Base-by-base conservation (phyloP, 2,888 invertebrate species). In the Lottia gigantea region DNA sequence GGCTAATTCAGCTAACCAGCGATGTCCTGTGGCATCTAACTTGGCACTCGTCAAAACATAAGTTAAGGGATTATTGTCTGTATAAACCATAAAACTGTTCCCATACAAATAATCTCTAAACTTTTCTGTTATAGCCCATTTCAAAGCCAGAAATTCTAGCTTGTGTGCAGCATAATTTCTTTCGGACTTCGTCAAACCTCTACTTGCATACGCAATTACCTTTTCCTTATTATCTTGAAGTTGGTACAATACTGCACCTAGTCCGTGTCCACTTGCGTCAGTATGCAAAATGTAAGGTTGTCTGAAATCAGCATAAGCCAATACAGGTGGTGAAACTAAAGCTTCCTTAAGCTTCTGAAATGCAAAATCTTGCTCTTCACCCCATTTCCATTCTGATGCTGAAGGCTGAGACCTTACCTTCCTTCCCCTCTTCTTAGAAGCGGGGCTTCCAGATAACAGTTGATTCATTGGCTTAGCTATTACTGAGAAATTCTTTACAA, bases 131-230 rank as follows among this genome's bases (percentile, higher is more conserved):
- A 72, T 46, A 15, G 72, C 71, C 72, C 75, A 77, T 47, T 74
- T 76, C 12, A 77, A 67, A 16, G 63, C 68, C 15, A 76, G 62
- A 66, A 70, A 76, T 70, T 75, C 72, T 31, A 75, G 46, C 62
- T 75, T 74, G 46, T 75, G 68, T 16, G 73, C 72, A 6, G 72
- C 64, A 31, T 74, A 74, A 47, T 71, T 74, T 12, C 45, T 65
- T 62, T 76, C 74, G 6, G 71, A 64, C 66, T 72, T 73, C n/a
- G 45, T 66, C 11, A 76, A 25, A 19, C 72, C 62, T 64, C 73
- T 71, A 65, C 73, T 74, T 19, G 77, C 77, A 74, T 74, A 77
- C 2, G 76, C 72, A n/a, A 76, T 78, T 8, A 73, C 74, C 26
- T 47, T 25, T 62, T 66, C 71, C 45, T 66, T 12, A 15, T 64